Conservation (phyloP, 2,113 vertebrate species). For the Tretioscincus oriximinensis region DNA sequence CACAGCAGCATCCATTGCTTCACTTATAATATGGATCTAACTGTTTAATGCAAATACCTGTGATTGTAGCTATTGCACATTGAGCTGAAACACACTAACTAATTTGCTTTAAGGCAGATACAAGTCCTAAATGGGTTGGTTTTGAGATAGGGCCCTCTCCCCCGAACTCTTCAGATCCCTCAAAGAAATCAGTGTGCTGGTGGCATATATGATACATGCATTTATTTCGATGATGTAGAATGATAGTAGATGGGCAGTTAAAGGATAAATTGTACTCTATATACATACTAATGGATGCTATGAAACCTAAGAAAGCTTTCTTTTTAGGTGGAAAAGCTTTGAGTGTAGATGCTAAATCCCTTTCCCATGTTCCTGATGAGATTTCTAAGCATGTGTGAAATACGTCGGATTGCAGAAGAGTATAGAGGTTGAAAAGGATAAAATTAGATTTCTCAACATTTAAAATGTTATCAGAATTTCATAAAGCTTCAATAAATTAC, state of each 20-base stretch:
- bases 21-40: too few relatives aligned
- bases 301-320: too few relatives aligned
- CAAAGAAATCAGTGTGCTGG: neutral
- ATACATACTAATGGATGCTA: neutral
- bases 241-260: neutral
- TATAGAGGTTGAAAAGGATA: neutral
- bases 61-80: too few relatives aligned
- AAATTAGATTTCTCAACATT: neutral
- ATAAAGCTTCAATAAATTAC: neutral
- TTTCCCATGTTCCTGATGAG: neutral
- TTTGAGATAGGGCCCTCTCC: too few relatives aligned
- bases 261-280: neutral
- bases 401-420: neutral
- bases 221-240: too few relatives aligned
- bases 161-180: neutral
- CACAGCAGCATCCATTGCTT: too few relatives aligned
- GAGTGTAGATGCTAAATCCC: neutral
- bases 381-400: neutral
- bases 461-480: neutral
- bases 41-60: too few relatives aligned
- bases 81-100: too few relatives aligned
- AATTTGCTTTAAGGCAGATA: too few relatives aligned
- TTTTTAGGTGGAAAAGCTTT: neutral
- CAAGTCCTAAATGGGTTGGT: too few relatives aligned
- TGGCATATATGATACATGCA: neutral